phyloP scores from a whole-genome alignment of 2,113 vertebrate genomes.

The Barnardius zonarius region DNA sequence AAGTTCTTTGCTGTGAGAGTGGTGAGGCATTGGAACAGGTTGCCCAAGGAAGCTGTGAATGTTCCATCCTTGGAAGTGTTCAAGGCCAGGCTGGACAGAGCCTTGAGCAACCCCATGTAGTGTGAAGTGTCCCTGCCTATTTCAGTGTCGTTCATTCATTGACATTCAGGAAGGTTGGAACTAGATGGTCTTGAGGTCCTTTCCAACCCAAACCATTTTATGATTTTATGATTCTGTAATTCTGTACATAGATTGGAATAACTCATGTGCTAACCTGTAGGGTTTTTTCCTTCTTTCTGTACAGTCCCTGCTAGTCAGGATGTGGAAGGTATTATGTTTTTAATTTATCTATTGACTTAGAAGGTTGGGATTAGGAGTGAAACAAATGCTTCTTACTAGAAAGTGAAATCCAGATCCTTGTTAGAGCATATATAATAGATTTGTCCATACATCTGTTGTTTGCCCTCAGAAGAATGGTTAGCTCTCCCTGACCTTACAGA shows the following conservation, averaged over 20 bases:
- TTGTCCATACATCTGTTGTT: neutral
- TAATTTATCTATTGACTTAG: neutral
- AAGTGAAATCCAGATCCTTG: neutral
- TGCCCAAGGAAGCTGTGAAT: neutral
- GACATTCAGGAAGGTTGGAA: neutral
- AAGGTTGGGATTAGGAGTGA: neutral
- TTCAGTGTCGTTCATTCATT: no score
- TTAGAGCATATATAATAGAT: neutral
- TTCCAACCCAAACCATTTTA: neutral
- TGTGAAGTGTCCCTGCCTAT: neutral
- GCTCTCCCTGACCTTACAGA: neutral
- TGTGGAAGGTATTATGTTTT: neutral
- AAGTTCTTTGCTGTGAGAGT: neutral
- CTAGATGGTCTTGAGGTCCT: neutral
- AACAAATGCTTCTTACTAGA: neutral
- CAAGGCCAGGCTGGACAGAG: neutral
- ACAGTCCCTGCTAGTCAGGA: neutral
- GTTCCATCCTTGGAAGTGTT: neutral
- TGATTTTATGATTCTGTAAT: neutral
- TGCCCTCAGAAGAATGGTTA: neutral
- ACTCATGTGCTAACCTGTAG: neutral
- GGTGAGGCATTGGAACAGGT: neutral
- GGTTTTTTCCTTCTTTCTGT: fast-evolving
- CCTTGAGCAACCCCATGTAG: neutral
- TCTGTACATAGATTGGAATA: neutral